Conservation (phyloP, 2,113 vertebrate species). For the Notothenia rossii region DNA sequence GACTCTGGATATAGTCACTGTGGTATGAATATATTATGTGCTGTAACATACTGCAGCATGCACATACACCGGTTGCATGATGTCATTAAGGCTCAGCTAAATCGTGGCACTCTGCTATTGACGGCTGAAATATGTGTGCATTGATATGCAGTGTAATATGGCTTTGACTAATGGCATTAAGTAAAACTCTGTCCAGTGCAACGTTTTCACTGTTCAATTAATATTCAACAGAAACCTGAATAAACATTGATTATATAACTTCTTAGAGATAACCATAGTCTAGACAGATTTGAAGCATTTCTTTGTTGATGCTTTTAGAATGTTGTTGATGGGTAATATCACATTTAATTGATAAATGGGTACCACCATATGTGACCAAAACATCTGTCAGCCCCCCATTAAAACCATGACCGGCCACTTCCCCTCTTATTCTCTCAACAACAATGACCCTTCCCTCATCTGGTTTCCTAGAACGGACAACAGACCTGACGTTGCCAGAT, state of each 20-base stretch:
- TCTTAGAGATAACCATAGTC: neutral
- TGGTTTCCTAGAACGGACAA: constrained; percentile 64
- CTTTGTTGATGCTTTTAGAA: neutral
- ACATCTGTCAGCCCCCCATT: constrained; percentile 20
- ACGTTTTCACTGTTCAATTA: neutral
- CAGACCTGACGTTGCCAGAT: constrained; percentile 46
- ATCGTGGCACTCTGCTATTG: constrained; percentile 21
- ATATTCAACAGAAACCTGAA: neutral
- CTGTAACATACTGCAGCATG: neutral
- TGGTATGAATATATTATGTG: neutral
- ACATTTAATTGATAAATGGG: constrained; percentile 17
- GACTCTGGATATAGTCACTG: constrained; percentile 2
- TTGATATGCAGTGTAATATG: constrained; percentile 6
- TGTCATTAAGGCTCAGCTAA: constrained; percentile 29
- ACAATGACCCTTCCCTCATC: constrained; percentile 66
- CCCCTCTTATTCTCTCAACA: constrained; percentile 60
- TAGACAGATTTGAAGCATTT: neutral
- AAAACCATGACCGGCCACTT: constrained; percentile 49
- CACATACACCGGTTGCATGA: constrained; percentile 30
- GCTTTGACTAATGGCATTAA: neutral
- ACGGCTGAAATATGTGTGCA: constrained; percentile 50
- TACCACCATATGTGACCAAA: constrained; percentile 48
- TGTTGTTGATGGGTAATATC: constrained; percentile 17
- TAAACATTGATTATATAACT: constrained; percentile 4
- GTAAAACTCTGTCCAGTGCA: neutral